phyloP scores from a whole-genome alignment of 2,888 invertebrate species.

The Epiblema foenella region DNA sequence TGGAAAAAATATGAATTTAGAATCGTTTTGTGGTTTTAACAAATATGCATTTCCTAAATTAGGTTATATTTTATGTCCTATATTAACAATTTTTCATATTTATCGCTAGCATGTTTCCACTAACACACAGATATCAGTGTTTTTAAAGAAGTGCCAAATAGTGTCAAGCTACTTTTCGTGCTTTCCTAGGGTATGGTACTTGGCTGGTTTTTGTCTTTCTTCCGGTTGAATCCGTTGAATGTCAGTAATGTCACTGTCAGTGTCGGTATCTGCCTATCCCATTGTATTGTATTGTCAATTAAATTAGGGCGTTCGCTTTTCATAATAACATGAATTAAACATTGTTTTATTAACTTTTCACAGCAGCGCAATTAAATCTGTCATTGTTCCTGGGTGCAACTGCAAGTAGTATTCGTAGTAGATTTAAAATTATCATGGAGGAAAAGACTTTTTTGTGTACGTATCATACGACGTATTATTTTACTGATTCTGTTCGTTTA shows the following conservation, averaged over 20 bases:
- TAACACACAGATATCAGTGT: not conserved
- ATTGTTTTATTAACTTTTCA: not conserved
- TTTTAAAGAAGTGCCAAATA: conserved; percentile 4
- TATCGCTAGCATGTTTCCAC: too few relatives aligned
- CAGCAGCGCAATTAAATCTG: not conserved
- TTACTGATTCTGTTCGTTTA: not conserved
- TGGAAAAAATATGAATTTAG: not conserved
- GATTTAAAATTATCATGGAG: conserved; percentile 57
- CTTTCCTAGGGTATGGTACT: too few relatives aligned
- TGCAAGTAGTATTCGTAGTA: not conserved
- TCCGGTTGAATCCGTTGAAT: not conserved
- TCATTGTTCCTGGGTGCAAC: not conserved
- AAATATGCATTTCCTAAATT: too few relatives aligned
- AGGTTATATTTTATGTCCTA: too few relatives aligned
- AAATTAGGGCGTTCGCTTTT: not conserved
- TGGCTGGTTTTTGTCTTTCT: not conserved
- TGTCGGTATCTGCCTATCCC: too few relatives aligned
- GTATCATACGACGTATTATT: conserved; percentile 46
- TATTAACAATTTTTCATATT: too few relatives aligned
- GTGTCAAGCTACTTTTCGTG: not conserved
- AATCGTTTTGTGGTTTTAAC: too few relatives aligned
- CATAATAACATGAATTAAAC: conserved; percentile 7
- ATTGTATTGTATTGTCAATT: not conserved
- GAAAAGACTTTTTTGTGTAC: conserved; percentile 72
- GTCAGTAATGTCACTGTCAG: not conserved